Conservation (phyloP, 2,888 invertebrate genomes). For the Xylota segnis region DNA sequence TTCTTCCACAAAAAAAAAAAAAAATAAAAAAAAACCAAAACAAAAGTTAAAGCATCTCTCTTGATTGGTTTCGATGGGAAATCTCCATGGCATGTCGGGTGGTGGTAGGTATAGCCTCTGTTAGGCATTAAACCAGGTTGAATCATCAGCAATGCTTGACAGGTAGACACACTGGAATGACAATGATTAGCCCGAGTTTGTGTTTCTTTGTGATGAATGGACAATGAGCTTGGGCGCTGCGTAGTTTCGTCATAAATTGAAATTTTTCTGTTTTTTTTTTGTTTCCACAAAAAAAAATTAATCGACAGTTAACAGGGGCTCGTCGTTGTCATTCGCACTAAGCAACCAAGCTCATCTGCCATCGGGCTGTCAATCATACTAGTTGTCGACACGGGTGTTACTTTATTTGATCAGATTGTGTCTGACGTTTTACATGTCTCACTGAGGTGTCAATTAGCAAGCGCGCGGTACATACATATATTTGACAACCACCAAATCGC, state of each 20-base stretch:
- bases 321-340: conserved; percentile 21
- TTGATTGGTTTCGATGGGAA: conserved; percentile 32
- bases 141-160: conserved; percentile 63
- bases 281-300: too few relatives aligned
- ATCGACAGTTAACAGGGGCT: conserved; percentile 41
- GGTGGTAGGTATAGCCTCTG: conserved; percentile 22
- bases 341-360: conserved; percentile 39
- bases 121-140: conserved; percentile 39
- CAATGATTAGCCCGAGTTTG: conserved; percentile 69
- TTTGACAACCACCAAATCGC: conserved; percentile 42
- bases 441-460: conserved; percentile 66
- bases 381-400: not conserved
- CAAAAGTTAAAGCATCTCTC: conserved; percentile 25
- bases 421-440: conserved; percentile 43
- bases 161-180: conserved; percentile 59
- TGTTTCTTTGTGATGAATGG: conserved; percentile 59
- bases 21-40: conserved; percentile 9
- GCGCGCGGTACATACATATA: not conserved
- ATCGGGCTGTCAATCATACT: conserved; percentile 42
- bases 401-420: conserved; percentile 29
- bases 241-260: conserved; percentile 51
- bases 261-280: conserved; percentile 23
- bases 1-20: conserved; percentile 26
- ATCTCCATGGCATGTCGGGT: conserved; percentile 2
- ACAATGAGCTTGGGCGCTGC: conserved; percentile 51